These are phyloP conservation scores for Hafferia zeledoni DNA, from an alignment of 2,797 vertebrate species.

Conservation along the genomic window DNA sequence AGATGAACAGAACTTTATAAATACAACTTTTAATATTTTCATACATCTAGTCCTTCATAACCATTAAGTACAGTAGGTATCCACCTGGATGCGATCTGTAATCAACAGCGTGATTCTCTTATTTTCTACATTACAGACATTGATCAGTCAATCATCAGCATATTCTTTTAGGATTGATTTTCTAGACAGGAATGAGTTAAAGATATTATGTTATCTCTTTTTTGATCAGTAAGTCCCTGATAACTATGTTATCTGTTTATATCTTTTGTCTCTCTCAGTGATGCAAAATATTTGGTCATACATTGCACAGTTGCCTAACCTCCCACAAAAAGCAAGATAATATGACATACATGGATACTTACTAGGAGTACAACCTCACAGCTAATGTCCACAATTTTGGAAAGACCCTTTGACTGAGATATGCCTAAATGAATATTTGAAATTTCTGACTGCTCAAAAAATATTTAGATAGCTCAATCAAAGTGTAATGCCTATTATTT, in stretches of 20 bases:
- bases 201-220: not conserved
- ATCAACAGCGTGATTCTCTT: not conserved
- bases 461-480: not conserved
- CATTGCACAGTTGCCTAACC: not conserved
- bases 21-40: not conserved
- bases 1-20: not conserved
- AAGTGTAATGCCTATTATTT: not conserved
- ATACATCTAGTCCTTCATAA: not conserved
- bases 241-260: not conserved
- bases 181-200: not conserved
- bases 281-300: not conserved
- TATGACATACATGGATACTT: not conserved
- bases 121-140: not conserved
- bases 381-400: not conserved
- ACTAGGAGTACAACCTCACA: not conserved
- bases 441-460: not conserved
- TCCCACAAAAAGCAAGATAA: not conserved
- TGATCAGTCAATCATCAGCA: not conserved
- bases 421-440: not conserved
- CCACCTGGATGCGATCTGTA: not conserved
- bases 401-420: not conserved
- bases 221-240: not conserved
- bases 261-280: not conserved
- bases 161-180: not conserved
- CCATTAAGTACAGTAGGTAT: not conserved